A percentile compares a stretch with the other conserved stretches of the same genome.
Conservation (phyloP, 2,888 invertebrate species). For the Ischnus inquisitorius region DNA sequence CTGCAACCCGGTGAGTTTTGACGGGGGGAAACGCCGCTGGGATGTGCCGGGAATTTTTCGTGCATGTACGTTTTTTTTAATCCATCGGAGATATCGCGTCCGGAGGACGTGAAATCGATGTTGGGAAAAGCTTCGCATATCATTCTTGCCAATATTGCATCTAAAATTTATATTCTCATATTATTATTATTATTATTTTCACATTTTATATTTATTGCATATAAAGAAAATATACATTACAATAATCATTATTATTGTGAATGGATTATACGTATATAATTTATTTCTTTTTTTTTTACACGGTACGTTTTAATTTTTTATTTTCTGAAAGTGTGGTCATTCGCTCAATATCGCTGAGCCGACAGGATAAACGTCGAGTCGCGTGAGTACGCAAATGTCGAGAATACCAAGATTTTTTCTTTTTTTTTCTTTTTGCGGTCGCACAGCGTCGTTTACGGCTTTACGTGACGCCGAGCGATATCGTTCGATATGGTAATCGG, state of each 20-base stretch:
- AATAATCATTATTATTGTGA: no score
- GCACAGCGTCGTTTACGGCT: conserved; percentile 40
- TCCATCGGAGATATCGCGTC: background rate
- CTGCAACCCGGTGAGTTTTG: conserved; percentile 9
- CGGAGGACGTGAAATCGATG: background rate
- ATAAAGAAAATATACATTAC: no score
- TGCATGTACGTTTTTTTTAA: no score
- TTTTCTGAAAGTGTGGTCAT: background rate
- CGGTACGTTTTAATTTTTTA: no score
- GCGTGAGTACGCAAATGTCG: conserved; percentile 48
- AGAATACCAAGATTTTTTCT: conserved; percentile 33
- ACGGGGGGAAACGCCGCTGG: background rate
- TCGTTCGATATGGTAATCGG: conserved; percentile 65
- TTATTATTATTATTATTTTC: background rate
- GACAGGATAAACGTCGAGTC: conserved; percentile 45
- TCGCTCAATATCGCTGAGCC: background rate
- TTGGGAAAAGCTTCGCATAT: background rate
- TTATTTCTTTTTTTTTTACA: no score
- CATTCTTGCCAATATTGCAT: background rate
- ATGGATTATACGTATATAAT: no score
- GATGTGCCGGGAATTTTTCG: background rate
- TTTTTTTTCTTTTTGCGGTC: conserved; percentile 37
- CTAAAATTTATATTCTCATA: background rate
- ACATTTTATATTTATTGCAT: no score
- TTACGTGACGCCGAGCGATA: conserved; percentile 53